These are phyloP conservation scores for Naja naja DNA, from an alignment of 2,113 vertebrate genomes.

Conservation along the genomic window DNA sequence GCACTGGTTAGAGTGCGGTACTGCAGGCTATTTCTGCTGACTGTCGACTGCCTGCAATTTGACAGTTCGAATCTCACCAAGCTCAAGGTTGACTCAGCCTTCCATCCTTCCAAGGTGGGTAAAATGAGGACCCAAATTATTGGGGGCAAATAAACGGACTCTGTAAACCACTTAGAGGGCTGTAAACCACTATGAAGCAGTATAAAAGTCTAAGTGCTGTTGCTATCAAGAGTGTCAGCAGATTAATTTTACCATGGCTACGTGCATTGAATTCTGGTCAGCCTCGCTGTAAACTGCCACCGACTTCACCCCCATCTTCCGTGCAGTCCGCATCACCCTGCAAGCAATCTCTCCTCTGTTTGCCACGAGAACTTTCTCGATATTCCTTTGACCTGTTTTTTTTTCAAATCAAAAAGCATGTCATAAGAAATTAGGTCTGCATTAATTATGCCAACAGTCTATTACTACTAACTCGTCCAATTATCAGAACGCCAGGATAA, in stretches of 20 bases:
- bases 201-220: no score
- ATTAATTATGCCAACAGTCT: neutral
- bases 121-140: no score
- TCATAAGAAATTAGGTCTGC: neutral
- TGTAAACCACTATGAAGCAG: no score
- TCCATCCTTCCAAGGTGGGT: no score
- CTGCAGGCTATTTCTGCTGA: no score
- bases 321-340: conserved; percentile 93
- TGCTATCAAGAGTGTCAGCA: neutral
- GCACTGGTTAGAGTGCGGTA: no score
- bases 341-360: conserved; percentile 97
- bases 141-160: no score
- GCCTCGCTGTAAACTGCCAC: conserved; percentile 96
- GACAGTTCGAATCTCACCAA: no score
- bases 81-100: no score
- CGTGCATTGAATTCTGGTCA: conserved; percentile 90
- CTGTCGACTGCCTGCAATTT: no score
- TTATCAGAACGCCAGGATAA: neutral
- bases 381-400: conserved; percentile 71
- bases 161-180: no score
- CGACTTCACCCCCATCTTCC: conserved; percentile 90
- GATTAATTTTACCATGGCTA: conserved; percentile 83
- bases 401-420: conserved; percentile 24
- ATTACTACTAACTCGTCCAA: neutral
- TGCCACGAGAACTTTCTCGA: conserved; percentile 91